Conservation (phyloP, 2,888 invertebrate genomes). For the Meganola albula region DNA sequence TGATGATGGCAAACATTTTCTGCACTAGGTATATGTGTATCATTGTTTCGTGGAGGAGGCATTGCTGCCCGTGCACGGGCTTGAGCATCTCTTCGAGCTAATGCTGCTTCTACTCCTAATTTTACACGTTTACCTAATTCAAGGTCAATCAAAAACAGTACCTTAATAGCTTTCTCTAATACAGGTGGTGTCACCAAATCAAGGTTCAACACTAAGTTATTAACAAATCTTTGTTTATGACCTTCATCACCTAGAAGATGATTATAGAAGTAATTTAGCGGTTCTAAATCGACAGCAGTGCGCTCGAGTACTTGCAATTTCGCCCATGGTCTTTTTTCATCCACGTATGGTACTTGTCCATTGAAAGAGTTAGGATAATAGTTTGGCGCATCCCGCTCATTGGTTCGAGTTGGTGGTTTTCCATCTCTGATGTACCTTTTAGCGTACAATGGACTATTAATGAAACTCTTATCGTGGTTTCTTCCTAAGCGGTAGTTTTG, state of each 20-base stretch:
- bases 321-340: constrained; percentile 15
- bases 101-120: constrained; percentile 11
- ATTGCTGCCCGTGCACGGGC: neutral
- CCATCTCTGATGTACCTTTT: constrained; percentile 33
- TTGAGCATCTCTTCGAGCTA: neutral
- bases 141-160: constrained; percentile 84
- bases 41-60: neutral
- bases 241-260: constrained; percentile 11
- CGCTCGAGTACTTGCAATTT: constrained; percentile 8
- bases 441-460: constrained; percentile 29
- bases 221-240: constrained; percentile 17
- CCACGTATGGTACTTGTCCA: constrained; percentile 34
- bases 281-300: constrained; percentile 15
- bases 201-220: constrained; percentile 4
- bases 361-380: constrained; percentile 36
- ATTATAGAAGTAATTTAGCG: constrained; percentile 15
- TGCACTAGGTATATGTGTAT: neutral
- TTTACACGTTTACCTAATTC: constrained; percentile 83
- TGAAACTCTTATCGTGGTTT: constrained; percentile 29
- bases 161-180: constrained; percentile 83
- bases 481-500: constrained; percentile 48
- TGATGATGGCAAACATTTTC: neutral
- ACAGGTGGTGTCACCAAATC: constrained; percentile 11
- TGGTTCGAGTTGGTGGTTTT: constrained; percentile 22
- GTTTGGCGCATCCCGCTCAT: constrained; percentile 31